Evolutionary conservation across 2,113 vertebrate species (phyloP), one percentile per base, ranked within the genome.

Genomic region (Nothoprocta pentlandii): DNA sequence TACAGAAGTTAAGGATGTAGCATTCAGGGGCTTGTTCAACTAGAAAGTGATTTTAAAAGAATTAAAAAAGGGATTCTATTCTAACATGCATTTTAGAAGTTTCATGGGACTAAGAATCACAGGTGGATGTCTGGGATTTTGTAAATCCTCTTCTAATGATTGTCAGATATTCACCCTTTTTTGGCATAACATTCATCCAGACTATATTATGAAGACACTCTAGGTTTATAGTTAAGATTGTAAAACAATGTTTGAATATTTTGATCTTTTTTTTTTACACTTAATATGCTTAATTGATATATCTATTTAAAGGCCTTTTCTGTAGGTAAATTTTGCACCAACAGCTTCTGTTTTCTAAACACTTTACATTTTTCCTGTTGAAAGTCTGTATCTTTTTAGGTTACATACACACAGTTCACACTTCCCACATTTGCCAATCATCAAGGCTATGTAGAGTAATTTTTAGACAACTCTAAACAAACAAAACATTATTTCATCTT

Each of bases 391-490:
- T 94, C 90, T 76, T 95, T 93, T 90, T 95, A 73, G 84, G 71
- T 82, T 93, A 86, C 81, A 32, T 59, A 84, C 25, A 0, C 80
- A 87, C 81, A 82, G 81, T 94, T 95, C 87, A 66, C 80, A 88
- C 90, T 94, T 97, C 94, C 92, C 80, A 96, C 92, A 36, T 96
- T 97, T 95, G 92, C 95, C 92, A 96, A 95, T 96, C 96, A 96
- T 94, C 91, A 96, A 94, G 94, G 90, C 92, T 92, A 90, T 9
- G 19, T 69, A 59, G 74, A 89, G 80, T 70, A 93, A 93, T 95
- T 96, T 96, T 92, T 96, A 95, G 92, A 67, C 61, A 85, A 73
- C 77, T 94, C 89, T 76, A 94, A 96, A 93, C 95, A 95, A 96
- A 95, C 47, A 94, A 87, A 91, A 19, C 44, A 82, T 78, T 93